These are phyloP conservation scores for Aspidiotus destructor DNA, from an alignment of 2,888 invertebrate species.

Conservation along the genomic window DNA sequence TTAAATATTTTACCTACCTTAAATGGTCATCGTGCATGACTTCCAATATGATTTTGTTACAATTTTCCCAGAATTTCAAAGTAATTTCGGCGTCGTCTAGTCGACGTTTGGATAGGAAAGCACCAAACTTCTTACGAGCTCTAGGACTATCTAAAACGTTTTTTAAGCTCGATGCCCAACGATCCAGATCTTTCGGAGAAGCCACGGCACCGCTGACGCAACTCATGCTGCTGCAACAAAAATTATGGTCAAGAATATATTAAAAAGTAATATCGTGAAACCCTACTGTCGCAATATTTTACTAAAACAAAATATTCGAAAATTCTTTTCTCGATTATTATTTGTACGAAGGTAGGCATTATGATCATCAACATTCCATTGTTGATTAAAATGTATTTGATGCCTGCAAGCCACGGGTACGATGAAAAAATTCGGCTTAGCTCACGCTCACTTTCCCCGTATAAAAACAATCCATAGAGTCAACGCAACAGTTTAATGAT, in stretches of 20 bases:
- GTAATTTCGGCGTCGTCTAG: conserved; percentile 35
- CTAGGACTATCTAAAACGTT: conserved; percentile 35
- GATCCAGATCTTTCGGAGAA: conserved; percentile 34
- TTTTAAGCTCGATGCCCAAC: conserved; percentile 35
- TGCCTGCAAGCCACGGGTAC: too few species aligned
- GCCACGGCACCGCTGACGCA: conserved; percentile 4
- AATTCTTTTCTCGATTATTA: too few species aligned
- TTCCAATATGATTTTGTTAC: conserved; percentile 18
- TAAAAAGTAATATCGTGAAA: neutral
- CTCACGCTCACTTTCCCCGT: too few species aligned
- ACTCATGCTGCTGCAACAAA: conserved; percentile 1
- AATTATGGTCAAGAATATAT: neutral
- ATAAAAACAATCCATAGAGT: too few species aligned
- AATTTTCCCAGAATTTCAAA: conserved; percentile 36
- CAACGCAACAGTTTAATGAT: too few species aligned
- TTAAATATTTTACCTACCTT: conserved; percentile 7
- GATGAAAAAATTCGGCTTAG: too few species aligned
- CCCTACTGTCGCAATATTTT: too few species aligned
- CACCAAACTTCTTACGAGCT: conserved; percentile 34
- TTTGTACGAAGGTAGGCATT: too few species aligned
- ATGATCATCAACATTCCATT: too few species aligned
- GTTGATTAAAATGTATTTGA: too few species aligned
- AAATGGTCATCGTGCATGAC: conserved; percentile 7
- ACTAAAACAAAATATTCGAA: too few species aligned
- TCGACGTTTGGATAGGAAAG: conserved; percentile 33